Conservation (phyloP, 2,797 vertebrate species). For the Falco naumanni region DNA sequence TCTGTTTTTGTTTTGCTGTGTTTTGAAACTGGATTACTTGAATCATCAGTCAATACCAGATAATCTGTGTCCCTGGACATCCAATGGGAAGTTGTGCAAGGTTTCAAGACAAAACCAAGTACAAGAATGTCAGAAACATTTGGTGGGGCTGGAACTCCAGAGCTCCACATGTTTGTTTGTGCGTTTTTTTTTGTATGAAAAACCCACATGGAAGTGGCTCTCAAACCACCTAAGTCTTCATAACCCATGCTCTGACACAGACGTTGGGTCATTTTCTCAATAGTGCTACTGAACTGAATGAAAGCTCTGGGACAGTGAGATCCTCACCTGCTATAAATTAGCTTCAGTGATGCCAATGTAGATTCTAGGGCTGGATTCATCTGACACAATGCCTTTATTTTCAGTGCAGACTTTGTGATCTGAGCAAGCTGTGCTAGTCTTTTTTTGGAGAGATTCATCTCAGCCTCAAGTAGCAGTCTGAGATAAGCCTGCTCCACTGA, state of each 20-base stretch:
- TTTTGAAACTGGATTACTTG: background rate
- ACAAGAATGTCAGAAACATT: background rate
- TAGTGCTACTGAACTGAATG: background rate
- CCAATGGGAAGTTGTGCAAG: background rate
- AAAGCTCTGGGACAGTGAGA: background rate
- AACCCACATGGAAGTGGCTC: background rate
- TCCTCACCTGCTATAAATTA: background rate
- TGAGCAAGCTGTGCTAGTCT: background rate
- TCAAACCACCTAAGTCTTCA: background rate
- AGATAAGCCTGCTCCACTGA: background rate
- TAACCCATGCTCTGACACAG: background rate
- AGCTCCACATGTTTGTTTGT: background rate
- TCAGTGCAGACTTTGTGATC: background rate
- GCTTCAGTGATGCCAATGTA: background rate
- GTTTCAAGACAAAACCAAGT: background rate
- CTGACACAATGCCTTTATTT: conserved; percentile 10
- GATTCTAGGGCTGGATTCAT: background rate
- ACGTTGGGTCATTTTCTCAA: background rate
- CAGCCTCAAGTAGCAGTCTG: background rate
- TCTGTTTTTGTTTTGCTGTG: background rate
- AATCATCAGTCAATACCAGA: background rate
- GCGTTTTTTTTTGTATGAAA: background rate
- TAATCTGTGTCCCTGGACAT: background rate
- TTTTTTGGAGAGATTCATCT: background rate
- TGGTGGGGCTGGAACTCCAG: background rate